Base-by-base conservation (phyloP, 1,140 invertebrate genomes). In the Samia ricini region DNA sequence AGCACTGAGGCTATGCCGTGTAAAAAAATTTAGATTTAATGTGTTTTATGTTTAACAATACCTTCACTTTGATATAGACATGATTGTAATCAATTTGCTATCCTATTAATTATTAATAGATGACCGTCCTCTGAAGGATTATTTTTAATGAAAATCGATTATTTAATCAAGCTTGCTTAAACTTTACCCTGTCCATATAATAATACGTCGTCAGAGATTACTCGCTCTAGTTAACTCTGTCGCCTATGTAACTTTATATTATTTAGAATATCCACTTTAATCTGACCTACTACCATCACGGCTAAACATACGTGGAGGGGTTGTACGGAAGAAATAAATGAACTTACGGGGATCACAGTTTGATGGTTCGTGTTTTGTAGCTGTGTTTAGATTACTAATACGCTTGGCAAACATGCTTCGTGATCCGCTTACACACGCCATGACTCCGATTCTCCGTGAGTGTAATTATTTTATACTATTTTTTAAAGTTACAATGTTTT, bases 351-450 rank as follows among this genome's bases (percentile, higher is more conserved):
- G 75, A 24, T 75, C 75, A 66, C 19, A 57, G 33, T 51, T 24
- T 56, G 22, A 55, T 73, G 72, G 72, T 67, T 63, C 26, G 50
- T 55, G 56, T 67, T 64, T n/a, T 48, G 55, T 61, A 71, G 68
- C 63, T 67, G 65, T 77, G 69, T 75, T 73, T 78, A 72, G 68
- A 60, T 68, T 65, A 70, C 71, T 78, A 78, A 75, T 76, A 68
- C 69, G 68, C 63, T 70, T 66, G 61, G 76, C 68, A 78, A 78
- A 78, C 69, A 74, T 68, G 71, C 64, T 74, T 63, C 64, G 69
- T 77, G 76, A 77, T 77, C 76, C 76, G 68, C 67, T 77, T 77
- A 77, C 71, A 70, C 60, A 50, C 69, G 50, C 60, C 63, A 65
- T 57, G 61, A 66, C 61, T 54, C 55, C 52, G 56, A 50, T 65